Evolutionary conservation across 2,888 invertebrate species (phyloP).

Genomic region (Pollenia griseotomentosa): DNA sequence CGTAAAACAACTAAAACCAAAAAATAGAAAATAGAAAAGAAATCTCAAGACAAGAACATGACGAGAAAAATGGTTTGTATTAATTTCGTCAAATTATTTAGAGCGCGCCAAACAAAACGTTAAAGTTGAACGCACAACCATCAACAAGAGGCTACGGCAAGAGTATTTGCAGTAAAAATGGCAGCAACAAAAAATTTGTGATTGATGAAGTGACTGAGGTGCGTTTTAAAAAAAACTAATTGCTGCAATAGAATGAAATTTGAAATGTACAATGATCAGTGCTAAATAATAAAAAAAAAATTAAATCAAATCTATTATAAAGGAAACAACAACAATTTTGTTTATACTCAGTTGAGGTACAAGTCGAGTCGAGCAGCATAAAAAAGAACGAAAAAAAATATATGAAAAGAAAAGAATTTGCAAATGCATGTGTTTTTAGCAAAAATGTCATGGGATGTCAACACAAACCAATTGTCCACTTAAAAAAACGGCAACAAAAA

Average conservation of each 20-base stretch:
- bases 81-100: conserved; percentile 66
- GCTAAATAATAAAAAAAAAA: conserved; percentile 14
- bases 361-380: background rate
- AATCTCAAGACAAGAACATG: conserved; percentile 39
- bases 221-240: conserved; percentile 62
- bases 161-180: background rate
- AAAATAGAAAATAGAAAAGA: conserved; percentile 3
- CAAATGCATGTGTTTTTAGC: conserved; percentile 66
- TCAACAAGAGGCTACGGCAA: background rate
- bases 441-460: conserved; percentile 70
- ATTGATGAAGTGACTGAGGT: conserved; percentile 70
- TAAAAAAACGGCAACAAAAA: conserved; percentile 34
- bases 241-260: conserved; percentile 56
- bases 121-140: conserved; percentile 59
- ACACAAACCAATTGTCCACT: conserved; percentile 72
- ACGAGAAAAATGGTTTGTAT: conserved; percentile 63
- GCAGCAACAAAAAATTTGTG: conserved; percentile 45
- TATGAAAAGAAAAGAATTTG: conserved; percentile 39
- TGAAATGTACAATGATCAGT: conserved; percentile 23
- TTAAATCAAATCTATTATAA: conserved; percentile 50
- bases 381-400: background rate
- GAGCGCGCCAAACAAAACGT: conserved; percentile 65
- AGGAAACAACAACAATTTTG: background rate
- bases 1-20: conserved; percentile 37
- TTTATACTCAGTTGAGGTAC: background rate